These are phyloP conservation scores for Melanotaenia duboulayi DNA, from an alignment of 2,113 vertebrate genomes.

Conservation along the genomic window DNA sequence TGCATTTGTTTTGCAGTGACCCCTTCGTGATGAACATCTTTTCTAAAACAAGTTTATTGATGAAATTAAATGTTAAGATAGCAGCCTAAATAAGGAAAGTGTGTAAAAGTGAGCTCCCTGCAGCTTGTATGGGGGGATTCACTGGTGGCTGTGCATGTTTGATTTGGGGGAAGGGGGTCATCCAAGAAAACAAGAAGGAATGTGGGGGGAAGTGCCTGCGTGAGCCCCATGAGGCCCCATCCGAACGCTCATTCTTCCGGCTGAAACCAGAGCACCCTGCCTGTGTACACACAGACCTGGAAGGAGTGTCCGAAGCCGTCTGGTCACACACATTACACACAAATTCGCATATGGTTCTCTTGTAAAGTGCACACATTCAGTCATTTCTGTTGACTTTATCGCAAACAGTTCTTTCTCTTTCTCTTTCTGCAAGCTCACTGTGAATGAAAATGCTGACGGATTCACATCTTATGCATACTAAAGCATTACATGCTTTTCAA, in stretches of 20 bases:
- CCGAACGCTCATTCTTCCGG: constrained; percentile 58
- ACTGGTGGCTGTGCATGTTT: constrained; percentile 47
- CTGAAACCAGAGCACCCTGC: constrained; percentile 52
- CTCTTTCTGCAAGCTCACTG: background rate
- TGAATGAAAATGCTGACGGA: background rate
- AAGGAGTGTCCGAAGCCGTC: constrained; percentile 44
- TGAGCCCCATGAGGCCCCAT: constrained; percentile 49
- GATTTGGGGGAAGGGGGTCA: constrained; percentile 46
- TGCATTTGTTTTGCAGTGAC: background rate
- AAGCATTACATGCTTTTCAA: background rate
- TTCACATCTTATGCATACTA: background rate
- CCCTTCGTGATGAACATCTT: too few relatives aligned
- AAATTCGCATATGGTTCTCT: too few relatives aligned
- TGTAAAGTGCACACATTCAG: background rate
- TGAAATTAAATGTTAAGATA: too few relatives aligned
- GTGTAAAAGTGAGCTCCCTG: background rate
- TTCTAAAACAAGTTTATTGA: too few relatives aligned
- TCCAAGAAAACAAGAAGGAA: constrained; percentile 60
- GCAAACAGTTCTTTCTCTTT: background rate
- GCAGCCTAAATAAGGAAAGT: background rate
- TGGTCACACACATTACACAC: constrained; percentile 37
- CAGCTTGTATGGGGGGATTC: constrained; percentile 22
- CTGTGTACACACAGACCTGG: constrained; percentile 26
- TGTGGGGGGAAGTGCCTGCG: constrained; percentile 54
- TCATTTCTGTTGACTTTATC: background rate